phyloP scores from a whole-genome alignment of 2,888 invertebrate species.

The Kuschelorhynchus macadamiae region DNA sequence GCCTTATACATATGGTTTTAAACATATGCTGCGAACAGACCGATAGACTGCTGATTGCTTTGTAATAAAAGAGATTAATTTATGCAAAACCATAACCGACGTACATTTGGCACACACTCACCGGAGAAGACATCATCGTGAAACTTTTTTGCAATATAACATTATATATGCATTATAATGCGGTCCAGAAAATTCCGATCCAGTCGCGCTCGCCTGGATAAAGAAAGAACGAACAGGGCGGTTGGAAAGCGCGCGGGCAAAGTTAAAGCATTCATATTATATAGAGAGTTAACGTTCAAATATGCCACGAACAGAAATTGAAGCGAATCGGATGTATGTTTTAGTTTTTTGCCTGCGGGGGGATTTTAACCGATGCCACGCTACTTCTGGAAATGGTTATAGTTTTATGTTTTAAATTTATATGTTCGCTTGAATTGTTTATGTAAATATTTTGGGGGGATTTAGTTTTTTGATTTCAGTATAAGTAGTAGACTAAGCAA shows the following conservation, averaged over 20 bases:
- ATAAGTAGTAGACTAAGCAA: too few species aligned
- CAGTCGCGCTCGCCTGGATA: conserved; percentile 55
- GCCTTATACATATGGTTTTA: too few species aligned
- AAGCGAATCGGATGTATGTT: conserved; percentile 68
- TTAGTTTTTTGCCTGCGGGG: conserved; percentile 64
- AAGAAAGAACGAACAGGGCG: conserved; percentile 62
- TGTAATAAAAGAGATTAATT: conserved; percentile 1
- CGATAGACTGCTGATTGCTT: too few species aligned
- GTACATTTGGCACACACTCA: conserved; percentile 33
- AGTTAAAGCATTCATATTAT: conserved; percentile 70
- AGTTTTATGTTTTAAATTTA: conserved; percentile 26
- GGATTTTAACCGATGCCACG: conserved; percentile 16
- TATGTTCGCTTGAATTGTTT: neutral
- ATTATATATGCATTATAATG: conserved; percentile 70
- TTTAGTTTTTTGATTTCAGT: too few species aligned
- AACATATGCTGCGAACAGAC: too few species aligned
- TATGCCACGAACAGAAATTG: conserved; percentile 70
- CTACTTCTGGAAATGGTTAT: conserved; percentile 28
- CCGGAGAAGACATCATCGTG: conserved; percentile 54
- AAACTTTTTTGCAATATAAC: conserved; percentile 68
- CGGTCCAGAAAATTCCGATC: conserved; percentile 61
- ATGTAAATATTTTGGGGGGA: too few species aligned
- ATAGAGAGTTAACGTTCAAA: conserved; percentile 69
- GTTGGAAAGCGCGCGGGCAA: conserved; percentile 64
- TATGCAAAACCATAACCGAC: neutral